These are phyloP conservation scores for Eonycteris spelaea DNA, from an alignment of 2,113 vertebrate genomes.

Conservation along the genomic window DNA sequence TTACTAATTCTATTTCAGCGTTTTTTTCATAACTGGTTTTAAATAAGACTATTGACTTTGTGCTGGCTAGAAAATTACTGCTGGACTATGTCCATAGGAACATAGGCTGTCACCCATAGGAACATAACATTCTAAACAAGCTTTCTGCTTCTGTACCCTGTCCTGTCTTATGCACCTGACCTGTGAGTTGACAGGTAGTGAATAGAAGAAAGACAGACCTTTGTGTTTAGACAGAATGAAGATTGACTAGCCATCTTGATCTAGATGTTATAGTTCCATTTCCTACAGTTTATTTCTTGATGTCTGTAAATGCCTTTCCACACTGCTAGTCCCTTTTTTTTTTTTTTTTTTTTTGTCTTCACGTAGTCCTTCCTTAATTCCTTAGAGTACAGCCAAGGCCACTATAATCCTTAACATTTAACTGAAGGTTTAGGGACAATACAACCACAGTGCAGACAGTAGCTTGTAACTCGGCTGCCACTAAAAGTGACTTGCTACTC, in stretches of 20 bases:
- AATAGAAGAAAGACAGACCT: too few relatives aligned
- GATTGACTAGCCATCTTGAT: neutral
- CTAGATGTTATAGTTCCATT: neutral
- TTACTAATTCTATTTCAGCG: neutral
- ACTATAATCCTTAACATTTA: neutral
- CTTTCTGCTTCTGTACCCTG: too few relatives aligned
- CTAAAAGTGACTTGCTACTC: neutral
- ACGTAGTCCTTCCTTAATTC: neutral
- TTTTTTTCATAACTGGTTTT: slow-evolving; percentile 5
- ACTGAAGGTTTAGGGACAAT: neutral
- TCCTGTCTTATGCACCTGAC: too few relatives aligned
- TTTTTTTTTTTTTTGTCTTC: neutral
- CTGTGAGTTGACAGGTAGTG: too few relatives aligned
- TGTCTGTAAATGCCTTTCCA: neutral
- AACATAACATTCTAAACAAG: too few relatives aligned
- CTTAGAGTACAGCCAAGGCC: neutral
- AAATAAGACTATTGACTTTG: neutral
- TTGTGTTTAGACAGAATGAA: too few relatives aligned
- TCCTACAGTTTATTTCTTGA: neutral
- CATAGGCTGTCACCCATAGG: too few relatives aligned
- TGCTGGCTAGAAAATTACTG: too few relatives aligned
- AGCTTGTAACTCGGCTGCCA: neutral
- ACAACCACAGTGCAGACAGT: neutral
- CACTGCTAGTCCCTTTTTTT: too few relatives aligned
- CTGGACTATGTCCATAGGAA: too few relatives aligned